Evolutionary conservation across 1,140 invertebrate species (phyloP), one percentile per base, ranked within the genome.

Genomic region (Platyura marginata): DNA sequence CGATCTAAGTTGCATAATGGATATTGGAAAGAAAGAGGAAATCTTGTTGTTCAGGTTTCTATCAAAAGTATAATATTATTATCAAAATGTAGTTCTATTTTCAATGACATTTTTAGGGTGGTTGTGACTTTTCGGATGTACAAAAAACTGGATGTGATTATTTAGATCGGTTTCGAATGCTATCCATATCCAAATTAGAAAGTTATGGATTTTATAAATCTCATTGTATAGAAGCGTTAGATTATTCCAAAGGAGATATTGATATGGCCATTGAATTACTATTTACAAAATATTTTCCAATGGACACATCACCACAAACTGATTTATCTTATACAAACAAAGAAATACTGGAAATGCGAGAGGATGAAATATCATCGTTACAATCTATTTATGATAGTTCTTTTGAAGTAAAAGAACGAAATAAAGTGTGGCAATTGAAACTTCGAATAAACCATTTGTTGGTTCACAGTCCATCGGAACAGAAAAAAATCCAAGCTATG

Each of bases 1-100:
- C 73, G 70, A 20, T 59, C 68, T 21, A 74, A 75, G 43, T 59
- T 82, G 5, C 64, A 68, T 29, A 75, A 75, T 46, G 69, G 74
- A 36, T 82, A 75, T 59, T 82, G 78, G 78, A 67, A 80, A 57
- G 75, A 81, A 51, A 65, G 72, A 48, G 77, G 79, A 16, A 76
- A 74, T 48, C 61, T 83, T 13, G 65, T 81, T 11, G 72, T 83
- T 3, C 75, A 76, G n/a, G n/a, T n/a, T n/a, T n/a, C n/a, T n/a
- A n/a, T n/a, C n/a, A n/a, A n/a, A n/a, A n/a, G n/a, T n/a, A n/a
- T n/a, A n/a, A n/a, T n/a, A n/a, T n/a, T n/a, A n/a, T n/a, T n/a
- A n/a, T n/a, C n/a, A n/a, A n/a, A n/a, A n/a, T n/a, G n/a, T n/a
- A n/a, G 6, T 29, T 29, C 13, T 29, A 6, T 29, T 13, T 8